Evolutionary conservation across 2,797 vertebrate species (phyloP), one percentile per base, ranked within the genome.

Genomic region (Champsocephalus gunnari): DNA sequence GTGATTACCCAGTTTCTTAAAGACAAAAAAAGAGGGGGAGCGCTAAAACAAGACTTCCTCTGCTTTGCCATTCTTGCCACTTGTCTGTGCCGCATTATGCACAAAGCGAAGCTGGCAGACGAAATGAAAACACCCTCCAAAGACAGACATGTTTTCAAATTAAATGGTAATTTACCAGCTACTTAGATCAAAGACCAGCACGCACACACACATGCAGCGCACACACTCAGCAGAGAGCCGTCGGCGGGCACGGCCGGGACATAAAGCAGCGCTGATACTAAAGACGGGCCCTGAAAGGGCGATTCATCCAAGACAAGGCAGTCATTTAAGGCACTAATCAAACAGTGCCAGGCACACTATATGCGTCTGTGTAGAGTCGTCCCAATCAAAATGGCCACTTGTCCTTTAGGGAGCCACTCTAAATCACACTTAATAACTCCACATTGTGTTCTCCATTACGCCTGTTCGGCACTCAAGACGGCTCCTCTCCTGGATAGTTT

Each of bases 351-450:
- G 77, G 50, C 69, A 81, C 80, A 82, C 81, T 80, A 67, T 87
- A 80, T 60, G 75, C 74, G 75, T 83, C 73, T 84, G 71, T 84
- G 80, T 74, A 47, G 82, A 83, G 82, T 82, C 75, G 76, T 85
- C 77, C 49, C 34, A 70, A 78, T 85, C 81, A 86, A 84, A 90
- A 92, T 82, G 82, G 73, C 83, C 87, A 82, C 87, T 92, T 90
- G 86, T 92, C 82, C 86, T 88, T 84, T 81, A 81, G 85, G 80
- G 81, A 85, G 76, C 65, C 58, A 58, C 84, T 91, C 82, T 90
- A 90, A 90, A 88, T 91, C 81, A 83, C 80, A 72, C 80, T 87
- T 85, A 87, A 92, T 90, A 92, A 87, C 86, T 75, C 72, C 61
- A 76, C 79, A 68, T 90, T 88, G 83, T 90, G 87, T 83, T 88